A percentile compares a stretch with the other conserved stretches of the same genome.
These are phyloP conservation scores for Pristionchus exspectatus DNA, from an alignment of 2,888 invertebrate species.

Conservation along the genomic window DNA sequence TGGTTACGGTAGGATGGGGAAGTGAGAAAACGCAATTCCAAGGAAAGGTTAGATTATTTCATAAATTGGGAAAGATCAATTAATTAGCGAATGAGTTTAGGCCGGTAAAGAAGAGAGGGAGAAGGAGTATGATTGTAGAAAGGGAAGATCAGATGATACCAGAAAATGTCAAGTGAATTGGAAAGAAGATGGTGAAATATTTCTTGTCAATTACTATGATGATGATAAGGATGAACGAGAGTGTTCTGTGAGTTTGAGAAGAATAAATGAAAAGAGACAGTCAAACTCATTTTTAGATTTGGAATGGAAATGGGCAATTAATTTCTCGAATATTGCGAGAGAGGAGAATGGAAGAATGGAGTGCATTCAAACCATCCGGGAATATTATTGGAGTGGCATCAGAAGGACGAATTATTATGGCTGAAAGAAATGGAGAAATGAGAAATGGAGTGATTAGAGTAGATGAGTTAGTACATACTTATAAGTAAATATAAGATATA, in stretches of 20 bases:
- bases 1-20: slow-evolving; percentile 54
- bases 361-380: slow-evolving; percentile 8
- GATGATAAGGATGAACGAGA: neutral
- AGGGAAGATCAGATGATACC: neutral
- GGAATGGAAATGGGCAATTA: slow-evolving; percentile 19
- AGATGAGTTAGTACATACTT: neutral
- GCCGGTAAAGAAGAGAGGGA: slow-evolving; percentile 30
- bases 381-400: slow-evolving; percentile 33
- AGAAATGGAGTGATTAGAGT: slow-evolving; percentile 49
- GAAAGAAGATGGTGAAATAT: slow-evolving; percentile 50
- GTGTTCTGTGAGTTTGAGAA: neutral
- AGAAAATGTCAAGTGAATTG: slow-evolving; percentile 21
- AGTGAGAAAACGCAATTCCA: slow-evolving; percentile 53
- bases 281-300: neutral
- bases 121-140: neutral
- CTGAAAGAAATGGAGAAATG: slow-evolving; percentile 42
- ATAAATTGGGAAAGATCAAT: neutral
- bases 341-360: neutral
- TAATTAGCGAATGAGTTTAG: neutral
- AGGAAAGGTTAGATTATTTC: slow-evolving; percentile 2
- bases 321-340: neutral
- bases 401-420: slow-evolving; percentile 16
- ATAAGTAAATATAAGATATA: neutral
- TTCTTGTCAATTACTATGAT: slow-evolving; percentile 48
- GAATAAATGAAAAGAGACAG: neutral